These are phyloP conservation scores for Centropristis striata DNA, from an alignment of 2,113 vertebrate genomes.

Conservation along the genomic window DNA sequence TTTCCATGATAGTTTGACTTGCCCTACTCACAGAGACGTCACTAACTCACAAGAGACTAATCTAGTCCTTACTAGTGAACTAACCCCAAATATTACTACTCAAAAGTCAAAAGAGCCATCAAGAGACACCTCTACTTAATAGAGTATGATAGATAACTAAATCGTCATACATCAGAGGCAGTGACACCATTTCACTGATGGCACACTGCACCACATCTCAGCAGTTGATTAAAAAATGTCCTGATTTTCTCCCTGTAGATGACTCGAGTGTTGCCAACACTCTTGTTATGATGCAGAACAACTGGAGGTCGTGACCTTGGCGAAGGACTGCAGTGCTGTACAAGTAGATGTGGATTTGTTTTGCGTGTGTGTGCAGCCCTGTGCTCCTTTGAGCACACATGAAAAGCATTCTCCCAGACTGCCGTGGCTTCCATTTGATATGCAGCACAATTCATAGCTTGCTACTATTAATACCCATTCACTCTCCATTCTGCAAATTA, in stretches of 20 bases:
- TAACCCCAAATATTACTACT: conserved; percentile 13
- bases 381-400: conserved; percentile 25
- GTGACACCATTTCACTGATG: conserved; percentile 48
- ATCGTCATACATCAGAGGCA: conserved; percentile 16
- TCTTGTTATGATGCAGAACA: conserved; percentile 59
- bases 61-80: background rate
- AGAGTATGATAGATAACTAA: conserved; percentile 21
- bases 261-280: conserved; percentile 33
- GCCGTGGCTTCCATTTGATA: conserved; percentile 48
- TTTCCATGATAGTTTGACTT: conserved; percentile 5
- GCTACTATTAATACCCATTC: conserved; percentile 70
- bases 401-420: conserved; percentile 36
- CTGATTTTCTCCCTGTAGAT: conserved; percentile 38
- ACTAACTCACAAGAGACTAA: background rate
- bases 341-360: conserved; percentile 21
- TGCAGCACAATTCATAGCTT: conserved; percentile 49
- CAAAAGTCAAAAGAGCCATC: conserved; percentile 31
- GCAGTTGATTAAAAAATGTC: conserved; percentile 53
- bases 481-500: conserved; percentile 64
- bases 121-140: conserved; percentile 14
- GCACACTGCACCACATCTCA: conserved; percentile 33
- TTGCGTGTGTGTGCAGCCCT: background rate
- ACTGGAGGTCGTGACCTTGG: conserved; percentile 70
- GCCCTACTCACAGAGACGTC: background rate
- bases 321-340: conserved; percentile 39